Conservation (phyloP, 2,113 vertebrate species). For the Crotalus tigris region DNA sequence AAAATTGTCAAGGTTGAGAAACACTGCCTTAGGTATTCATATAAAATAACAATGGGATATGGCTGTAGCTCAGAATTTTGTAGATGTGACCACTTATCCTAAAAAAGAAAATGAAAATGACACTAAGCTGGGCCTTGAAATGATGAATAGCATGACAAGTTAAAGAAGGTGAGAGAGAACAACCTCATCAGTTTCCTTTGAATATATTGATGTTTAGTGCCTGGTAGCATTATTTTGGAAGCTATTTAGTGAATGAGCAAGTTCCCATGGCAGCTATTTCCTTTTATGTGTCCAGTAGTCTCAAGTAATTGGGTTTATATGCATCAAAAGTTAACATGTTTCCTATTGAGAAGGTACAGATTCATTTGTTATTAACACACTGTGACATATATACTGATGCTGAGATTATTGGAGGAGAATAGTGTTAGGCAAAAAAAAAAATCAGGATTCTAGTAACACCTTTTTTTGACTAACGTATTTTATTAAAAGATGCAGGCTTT, state of each 20-base stretch:
- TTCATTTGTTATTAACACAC: not conserved
- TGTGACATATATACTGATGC: not conserved
- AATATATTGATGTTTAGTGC: not conserved
- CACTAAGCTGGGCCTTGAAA: not conserved
- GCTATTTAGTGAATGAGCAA: not conserved
- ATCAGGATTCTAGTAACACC: not conserved
- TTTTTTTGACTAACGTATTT: not conserved
- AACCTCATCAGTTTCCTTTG: not conserved
- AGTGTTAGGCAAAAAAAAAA: not conserved
- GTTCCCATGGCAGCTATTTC: not conserved
- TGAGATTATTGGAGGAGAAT: not conserved
- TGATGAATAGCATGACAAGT: not conserved
- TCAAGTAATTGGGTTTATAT: not conserved
- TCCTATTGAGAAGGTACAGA: not conserved
- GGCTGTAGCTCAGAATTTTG: not conserved
- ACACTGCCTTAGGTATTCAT: not conserved
- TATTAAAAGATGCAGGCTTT: not conserved
- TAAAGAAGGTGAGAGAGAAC: not conserved
- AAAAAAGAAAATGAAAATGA: not conserved
- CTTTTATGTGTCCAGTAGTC: not conserved
- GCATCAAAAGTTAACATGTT: not conserved
- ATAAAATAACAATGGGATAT: not conserved
- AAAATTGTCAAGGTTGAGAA: too few species aligned
- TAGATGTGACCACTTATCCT: not conserved
- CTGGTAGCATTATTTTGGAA: not conserved